These are phyloP conservation scores for Eupeodes corollae DNA, from an alignment of 1,140 invertebrate genomes.

Conservation along the genomic window DNA sequence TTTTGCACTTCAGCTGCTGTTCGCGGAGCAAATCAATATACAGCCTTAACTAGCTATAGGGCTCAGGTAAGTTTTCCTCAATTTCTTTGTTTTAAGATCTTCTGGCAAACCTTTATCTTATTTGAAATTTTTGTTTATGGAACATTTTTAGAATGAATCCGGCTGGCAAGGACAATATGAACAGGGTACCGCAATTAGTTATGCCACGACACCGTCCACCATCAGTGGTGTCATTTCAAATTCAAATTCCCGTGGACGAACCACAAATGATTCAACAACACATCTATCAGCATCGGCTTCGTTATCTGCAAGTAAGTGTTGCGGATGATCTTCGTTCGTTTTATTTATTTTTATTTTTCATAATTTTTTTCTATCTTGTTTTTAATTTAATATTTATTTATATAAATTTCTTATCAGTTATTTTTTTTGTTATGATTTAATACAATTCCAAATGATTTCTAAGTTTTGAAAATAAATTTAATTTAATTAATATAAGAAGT, in stretches of 20 bases:
- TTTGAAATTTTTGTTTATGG: neutral
- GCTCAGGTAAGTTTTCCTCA: conserved; percentile 23
- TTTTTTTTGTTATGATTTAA: conserved; percentile 4
- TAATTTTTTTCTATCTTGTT: neutral
- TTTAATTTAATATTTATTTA: conserved; percentile 3
- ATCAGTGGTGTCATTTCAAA: conserved; percentile 5
- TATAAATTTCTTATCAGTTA: neutral
- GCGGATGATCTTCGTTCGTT: conserved; percentile 1
- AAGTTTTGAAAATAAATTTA: conserved; percentile 1
- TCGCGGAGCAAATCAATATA: conserved; percentile 16
- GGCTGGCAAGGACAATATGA: conserved; percentile 24
- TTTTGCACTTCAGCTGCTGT: conserved; percentile 4
- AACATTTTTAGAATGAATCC: conserved; percentile 19
- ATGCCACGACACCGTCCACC: conserved; percentile 12
- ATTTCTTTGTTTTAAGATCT: neutral
- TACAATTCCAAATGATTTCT: neutral
- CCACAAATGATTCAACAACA: conserved; percentile 9
- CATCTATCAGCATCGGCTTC: conserved; percentile 39
- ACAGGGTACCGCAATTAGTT: conserved; percentile 16
- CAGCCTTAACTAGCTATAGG: conserved; percentile 30
- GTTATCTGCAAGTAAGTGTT: conserved; percentile 41
- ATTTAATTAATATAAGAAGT: neutral
- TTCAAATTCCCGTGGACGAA: neutral
- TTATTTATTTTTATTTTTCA: neutral
- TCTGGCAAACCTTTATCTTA: neutral